Conservation (phyloP, 2,888 invertebrate genomes). For the Brachypalpus laphriformis region DNA sequence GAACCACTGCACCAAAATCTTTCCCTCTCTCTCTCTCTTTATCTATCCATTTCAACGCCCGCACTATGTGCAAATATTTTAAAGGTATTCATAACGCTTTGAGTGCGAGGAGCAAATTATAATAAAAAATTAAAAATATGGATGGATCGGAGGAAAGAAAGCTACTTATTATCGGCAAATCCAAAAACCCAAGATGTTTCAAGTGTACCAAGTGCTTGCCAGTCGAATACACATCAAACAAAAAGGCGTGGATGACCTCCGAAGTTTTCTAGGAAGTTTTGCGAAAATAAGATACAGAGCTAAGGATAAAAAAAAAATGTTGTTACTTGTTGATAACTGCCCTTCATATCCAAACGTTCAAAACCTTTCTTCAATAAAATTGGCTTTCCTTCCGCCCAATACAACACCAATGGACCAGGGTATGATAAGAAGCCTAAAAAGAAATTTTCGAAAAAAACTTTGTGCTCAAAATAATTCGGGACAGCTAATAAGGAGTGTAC, state of each 20-base stretch:
- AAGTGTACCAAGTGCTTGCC: neutral
- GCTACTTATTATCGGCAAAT: no score
- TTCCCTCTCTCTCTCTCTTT: no score
- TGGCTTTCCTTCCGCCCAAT: neutral
- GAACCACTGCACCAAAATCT: no score
- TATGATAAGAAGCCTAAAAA: neutral
- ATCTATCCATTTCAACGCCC: no score
- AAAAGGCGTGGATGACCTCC: neutral
- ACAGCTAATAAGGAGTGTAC: no score
- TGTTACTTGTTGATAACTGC: conserved; percentile 1
- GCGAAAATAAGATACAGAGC: neutral
- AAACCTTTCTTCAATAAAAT: conserved; percentile 1
- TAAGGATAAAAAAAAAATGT: neutral
- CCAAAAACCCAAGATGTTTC: neutral
- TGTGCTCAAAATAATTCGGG: neutral
- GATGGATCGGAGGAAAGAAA: neutral
- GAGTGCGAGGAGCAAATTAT: no score
- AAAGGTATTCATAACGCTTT: no score
- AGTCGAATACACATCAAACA: neutral
- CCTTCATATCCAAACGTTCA: neutral
- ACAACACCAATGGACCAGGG: neutral
- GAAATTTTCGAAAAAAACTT: neutral
- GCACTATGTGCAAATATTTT: no score
- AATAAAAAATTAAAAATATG: no score
- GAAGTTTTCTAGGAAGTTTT: neutral